These are phyloP conservation scores for Porites lutea DNA, from an alignment of 64 coral and sea anemone species.

Conservation along the genomic window DNA sequence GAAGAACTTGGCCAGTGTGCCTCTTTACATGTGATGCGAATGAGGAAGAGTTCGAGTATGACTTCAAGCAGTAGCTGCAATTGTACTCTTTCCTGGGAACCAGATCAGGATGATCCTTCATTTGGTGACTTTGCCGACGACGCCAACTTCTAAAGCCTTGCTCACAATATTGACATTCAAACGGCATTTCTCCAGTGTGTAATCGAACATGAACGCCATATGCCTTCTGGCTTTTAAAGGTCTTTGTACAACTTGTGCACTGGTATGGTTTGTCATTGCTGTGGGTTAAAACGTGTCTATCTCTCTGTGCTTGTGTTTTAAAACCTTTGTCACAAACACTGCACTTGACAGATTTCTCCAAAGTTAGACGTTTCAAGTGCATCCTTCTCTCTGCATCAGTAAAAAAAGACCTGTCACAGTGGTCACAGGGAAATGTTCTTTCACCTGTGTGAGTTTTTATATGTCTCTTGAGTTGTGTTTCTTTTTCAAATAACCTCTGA, in stretches of 20 bases:
- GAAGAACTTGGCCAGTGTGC: neutral
- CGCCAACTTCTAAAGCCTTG: neutral
- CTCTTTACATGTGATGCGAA: neutral
- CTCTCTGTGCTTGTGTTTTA: too few species aligned
- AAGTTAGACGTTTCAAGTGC: too few species aligned
- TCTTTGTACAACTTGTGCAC: neutral
- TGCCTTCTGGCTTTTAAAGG: neutral
- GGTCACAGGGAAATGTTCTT: neutral
- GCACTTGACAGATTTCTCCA: too few species aligned
- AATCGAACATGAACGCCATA: neutral
- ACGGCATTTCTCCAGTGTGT: slow-evolving; percentile 11
- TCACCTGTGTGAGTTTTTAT: slow-evolving; percentile 24
- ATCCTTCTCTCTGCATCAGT: too few species aligned
- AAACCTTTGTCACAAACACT: neutral
- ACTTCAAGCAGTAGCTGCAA: neutral
- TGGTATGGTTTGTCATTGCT: neutral
- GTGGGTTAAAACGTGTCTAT: neutral
- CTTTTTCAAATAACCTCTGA: neutral
- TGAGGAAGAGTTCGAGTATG: neutral
- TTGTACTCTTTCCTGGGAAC: neutral
- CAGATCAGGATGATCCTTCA: neutral
- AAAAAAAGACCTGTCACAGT: too few species aligned
- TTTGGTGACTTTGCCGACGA: neutral
- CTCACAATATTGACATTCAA: neutral
- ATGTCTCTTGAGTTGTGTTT: neutral